phyloP scores from a whole-genome alignment of 2,797 vertebrate species.

The Champsocephalus gunnari region DNA sequence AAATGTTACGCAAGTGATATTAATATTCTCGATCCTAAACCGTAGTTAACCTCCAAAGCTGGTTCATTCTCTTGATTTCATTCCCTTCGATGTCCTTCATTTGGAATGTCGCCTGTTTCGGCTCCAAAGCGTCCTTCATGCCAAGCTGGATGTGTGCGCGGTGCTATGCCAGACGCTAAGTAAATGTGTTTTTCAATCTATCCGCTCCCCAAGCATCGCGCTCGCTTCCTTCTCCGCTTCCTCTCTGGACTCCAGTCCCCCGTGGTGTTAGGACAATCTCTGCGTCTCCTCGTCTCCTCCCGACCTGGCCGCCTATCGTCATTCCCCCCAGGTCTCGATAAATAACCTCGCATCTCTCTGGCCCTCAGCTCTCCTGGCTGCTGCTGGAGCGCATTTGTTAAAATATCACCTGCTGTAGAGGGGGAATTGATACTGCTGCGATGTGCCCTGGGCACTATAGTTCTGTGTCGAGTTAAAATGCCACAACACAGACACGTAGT shows the following conservation, averaged over 20 bases:
- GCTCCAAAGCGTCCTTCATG: slow-evolving; percentile 93
- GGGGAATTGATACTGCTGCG: slow-evolving; percentile 89
- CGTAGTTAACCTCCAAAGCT: slow-evolving; percentile 39
- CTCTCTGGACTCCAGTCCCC: slow-evolving; percentile 72
- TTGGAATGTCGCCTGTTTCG: slow-evolving; percentile 83
- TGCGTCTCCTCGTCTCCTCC: slow-evolving; percentile 71
- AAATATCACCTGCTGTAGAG: slow-evolving; percentile 88
- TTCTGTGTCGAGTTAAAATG: slow-evolving; percentile 74
- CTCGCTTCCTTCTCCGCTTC: slow-evolving; percentile 42
- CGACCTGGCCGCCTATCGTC: slow-evolving; percentile 84
- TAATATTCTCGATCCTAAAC: slow-evolving; percentile 18
- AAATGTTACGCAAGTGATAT: slow-evolving; percentile 9
- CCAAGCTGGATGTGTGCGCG: slow-evolving; percentile 89
- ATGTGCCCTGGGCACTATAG: slow-evolving; percentile 70
- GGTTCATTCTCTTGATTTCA: slow-evolving; percentile 61
- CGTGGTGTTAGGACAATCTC: slow-evolving; percentile 78
- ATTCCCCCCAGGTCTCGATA: slow-evolving; percentile 85
- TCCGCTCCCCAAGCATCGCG: slow-evolving; percentile 69
- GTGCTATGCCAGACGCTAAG: slow-evolving; percentile 88
- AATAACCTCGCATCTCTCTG: slow-evolving; percentile 85
- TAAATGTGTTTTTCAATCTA: slow-evolving; percentile 90
- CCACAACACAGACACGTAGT: slow-evolving; percentile 67
- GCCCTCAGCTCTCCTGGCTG: slow-evolving; percentile 79
- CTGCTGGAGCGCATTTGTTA: slow-evolving; percentile 88
- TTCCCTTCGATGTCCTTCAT: slow-evolving; percentile 81